Evolutionary conservation across 2,888 invertebrate species (phyloP), one percentile per base, ranked within the genome.

Genomic region (Pseudococcus longispinus): DNA sequence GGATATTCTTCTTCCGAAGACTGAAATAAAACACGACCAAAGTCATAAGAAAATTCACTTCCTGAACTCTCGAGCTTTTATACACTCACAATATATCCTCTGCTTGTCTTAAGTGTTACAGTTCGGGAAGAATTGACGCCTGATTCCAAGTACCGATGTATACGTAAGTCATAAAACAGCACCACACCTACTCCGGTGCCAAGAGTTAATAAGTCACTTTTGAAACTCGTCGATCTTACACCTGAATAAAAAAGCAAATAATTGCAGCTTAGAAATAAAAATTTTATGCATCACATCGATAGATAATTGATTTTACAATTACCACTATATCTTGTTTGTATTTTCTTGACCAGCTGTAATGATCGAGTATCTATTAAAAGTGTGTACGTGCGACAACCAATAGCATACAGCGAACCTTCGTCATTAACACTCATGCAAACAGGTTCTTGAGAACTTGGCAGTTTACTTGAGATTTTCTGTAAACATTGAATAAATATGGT

Each of bases 351-450:
- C 88, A 94, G 93, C 90, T 95, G 96, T 88, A 97, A 92, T 32
- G 97, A 96, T 89, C 97, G 93, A 42, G 97, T 95, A 91, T 98
- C 98, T 88, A 98, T 92, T 23, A 98, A 92, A 83, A 97, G 92
- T 0, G 98, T 97, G 91, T 97, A 97, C 0, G 97, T 97, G 89
- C 97, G 95, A 90, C 98, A 98, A 0, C 98, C 98, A 80, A 98
- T 95, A 1, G 97, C 98, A 91, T 98, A 98, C 74, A 98, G 92
- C 18, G 89, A 87, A 29, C 96, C 96, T 90, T 95, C 94, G 88
- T 95, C 95, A 91, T 97, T 95, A 0, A 94, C 96, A 46, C 97
- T 95, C 90, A 98, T 93, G 90, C 98, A 98, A 51, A 98, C 98
- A 90, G 97, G 97, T 91, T 98, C 98, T 91, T 96, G 95, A 88